Evolutionary conservation across 53 echinoderm and acorn worm genomes (phyloP), one percentile per base, ranked within the genome.

Genomic region (Apostichopus leukothele): DNA sequence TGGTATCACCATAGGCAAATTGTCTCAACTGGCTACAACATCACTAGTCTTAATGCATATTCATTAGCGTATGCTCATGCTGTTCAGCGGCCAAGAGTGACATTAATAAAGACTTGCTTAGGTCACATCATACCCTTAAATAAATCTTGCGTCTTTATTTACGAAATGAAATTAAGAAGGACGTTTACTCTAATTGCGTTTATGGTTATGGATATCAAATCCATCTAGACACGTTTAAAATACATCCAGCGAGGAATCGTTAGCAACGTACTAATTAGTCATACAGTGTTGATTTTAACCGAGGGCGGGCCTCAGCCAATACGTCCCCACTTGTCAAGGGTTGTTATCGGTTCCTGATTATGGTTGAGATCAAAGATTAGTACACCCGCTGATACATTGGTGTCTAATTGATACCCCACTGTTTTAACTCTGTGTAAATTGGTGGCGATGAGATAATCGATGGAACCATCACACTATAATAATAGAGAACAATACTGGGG

Each of bases 361-460:
- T 50, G 59, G 81, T 81, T 21, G n/a, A 20, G 59, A 81, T 81
- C 7, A 81, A 81, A 81, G 54, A 81, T 23, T 81, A 59, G 81
- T 81, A 57, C 55, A 81, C 81, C 81, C 81, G 81, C 81, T 81
- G 81, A 12, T 54, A 6, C 7, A 81, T 59, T 81, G 81, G 81
- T 21, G 20, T 81, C 9, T 52, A 81, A 81, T 81, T 81, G 81
- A 81, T 81, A 10, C 81, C 81, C 81, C 59, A 81, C 81, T 81
- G 81, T 81, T 81, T 81, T 81, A 81, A 81, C 22, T 81, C 81
- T 11, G 20, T 55, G 6, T 9, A 59, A 55, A 81, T 80, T 81
- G 81, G 81, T 59, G n/a, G 9, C 19, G 81, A 81, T 52, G 81
- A 81, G 81, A 81, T 81, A 81, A 81, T 81, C 55, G 81, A 22